phyloP scores from a whole-genome alignment of 2,797 vertebrate species.

The Acridotheres tristis region DNA sequence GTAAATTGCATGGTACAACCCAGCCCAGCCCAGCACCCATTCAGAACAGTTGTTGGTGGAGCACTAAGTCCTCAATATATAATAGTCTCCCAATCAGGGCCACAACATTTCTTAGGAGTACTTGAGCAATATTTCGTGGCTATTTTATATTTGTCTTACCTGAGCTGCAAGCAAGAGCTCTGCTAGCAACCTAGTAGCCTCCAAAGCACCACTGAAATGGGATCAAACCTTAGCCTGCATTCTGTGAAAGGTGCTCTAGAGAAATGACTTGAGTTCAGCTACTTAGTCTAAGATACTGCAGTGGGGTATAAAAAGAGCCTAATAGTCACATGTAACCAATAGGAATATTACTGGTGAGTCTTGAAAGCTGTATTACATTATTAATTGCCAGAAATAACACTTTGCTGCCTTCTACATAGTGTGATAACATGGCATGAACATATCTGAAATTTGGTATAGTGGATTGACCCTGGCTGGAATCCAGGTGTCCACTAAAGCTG shows the following conservation, averaged over 20 bases:
- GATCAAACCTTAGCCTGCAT: neutral
- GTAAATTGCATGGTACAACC: fast-evolving
- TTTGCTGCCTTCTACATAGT: neutral
- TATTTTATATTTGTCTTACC: neutral
- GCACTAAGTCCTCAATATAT: neutral
- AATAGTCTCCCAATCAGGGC: neutral
- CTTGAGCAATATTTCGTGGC: neutral
- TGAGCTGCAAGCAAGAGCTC: neutral
- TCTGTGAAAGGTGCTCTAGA: neutral
- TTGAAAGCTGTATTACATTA: neutral
- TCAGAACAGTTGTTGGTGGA: neutral
- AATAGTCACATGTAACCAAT: neutral
- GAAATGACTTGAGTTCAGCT: neutral
- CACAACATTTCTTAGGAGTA: neutral
- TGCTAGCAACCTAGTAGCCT: neutral
- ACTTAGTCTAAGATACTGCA: neutral
- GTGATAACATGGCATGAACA: neutral
- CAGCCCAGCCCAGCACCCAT: neutral
- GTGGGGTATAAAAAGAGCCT: neutral
- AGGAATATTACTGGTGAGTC: neutral
- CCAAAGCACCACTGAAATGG: neutral
- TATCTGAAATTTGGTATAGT: neutral
- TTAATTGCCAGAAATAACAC: neutral
- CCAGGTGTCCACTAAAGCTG: neutral
- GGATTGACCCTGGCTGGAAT: neutral